Conservation (phyloP, 2,797 vertebrate genomes). For the Sebastes matsubarae region DNA sequence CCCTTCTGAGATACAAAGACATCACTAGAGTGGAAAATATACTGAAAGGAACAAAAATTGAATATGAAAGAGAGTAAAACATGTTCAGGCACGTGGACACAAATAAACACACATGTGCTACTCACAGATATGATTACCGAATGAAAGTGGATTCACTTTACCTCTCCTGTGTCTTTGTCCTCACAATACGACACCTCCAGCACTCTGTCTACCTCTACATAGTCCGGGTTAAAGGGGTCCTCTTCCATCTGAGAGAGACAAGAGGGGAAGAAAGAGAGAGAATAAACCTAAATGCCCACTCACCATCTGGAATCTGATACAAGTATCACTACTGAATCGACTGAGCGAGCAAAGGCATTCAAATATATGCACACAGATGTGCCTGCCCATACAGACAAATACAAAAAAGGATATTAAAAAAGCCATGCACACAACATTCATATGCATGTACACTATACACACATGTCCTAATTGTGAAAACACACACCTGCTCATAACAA, state of each 20-base stretch:
- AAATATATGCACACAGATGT: slow-evolving; percentile 68
- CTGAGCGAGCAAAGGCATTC: slow-evolving; percentile 46
- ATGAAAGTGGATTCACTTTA: slow-evolving; percentile 72
- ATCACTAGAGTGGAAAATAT: slow-evolving; percentile 45
- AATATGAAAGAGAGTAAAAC: slow-evolving; percentile 31
- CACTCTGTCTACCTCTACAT: slow-evolving; percentile 97
- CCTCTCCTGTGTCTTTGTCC: slow-evolving; percentile 98
- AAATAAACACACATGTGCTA: slow-evolving; percentile 17
- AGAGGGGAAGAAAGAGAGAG: slow-evolving; percentile 17
- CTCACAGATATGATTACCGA: slow-evolving; percentile 40
- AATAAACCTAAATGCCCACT: slow-evolving; percentile 62
- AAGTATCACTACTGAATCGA: slow-evolving; percentile 44
- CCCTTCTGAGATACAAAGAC: slow-evolving; percentile 68
- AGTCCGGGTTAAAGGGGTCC: slow-evolving; percentile 98
- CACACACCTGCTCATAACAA: slow-evolving; percentile 8
- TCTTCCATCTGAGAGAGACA: slow-evolving; percentile 91
- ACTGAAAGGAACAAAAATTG: slow-evolving; percentile 23
- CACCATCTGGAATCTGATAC: slow-evolving; percentile 72
- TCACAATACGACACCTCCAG: slow-evolving; percentile 98
- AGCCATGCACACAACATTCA: background rate
- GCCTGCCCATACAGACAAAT: slow-evolving; percentile 44
- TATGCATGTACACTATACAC: background rate
- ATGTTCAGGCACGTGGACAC: slow-evolving; percentile 14
- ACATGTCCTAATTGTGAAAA: background rate
- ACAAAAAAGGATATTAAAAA: slow-evolving; percentile 18